Conservation (phyloP, 1,140 invertebrate genomes). For the Bombus sylvicola region DNA sequence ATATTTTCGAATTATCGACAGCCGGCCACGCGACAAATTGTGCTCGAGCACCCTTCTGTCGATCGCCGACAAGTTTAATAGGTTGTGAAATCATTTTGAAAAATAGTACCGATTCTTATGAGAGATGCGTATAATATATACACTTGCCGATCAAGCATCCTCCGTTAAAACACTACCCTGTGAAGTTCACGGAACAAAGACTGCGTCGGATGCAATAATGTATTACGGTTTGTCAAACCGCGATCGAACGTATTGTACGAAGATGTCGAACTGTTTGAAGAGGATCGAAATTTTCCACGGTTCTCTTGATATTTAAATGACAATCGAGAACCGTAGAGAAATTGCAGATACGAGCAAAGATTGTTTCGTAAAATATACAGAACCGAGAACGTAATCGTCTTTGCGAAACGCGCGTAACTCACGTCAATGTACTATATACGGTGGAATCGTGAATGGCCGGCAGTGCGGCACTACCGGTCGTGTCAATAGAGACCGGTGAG, state of each 20-base stretch:
- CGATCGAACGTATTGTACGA: neutral
- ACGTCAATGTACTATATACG: neutral
- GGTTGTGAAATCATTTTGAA: slow-evolving; percentile 69
- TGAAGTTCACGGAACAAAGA: neutral
- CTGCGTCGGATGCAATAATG: neutral
- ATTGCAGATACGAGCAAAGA: neutral
- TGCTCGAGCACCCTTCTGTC: slow-evolving; percentile 47
- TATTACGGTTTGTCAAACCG: neutral
- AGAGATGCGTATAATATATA: slow-evolving; percentile 27
- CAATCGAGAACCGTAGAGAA: neutral
- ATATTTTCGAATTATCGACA: slow-evolving; percentile 72
- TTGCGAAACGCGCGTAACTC: neutral
- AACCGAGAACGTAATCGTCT: slow-evolving; percentile 5
- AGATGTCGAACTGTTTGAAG: neutral
- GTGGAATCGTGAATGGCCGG: neutral
- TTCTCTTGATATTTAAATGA: neutral
- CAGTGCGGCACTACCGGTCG: neutral
- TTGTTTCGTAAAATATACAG: neutral
- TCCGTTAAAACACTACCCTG: neutral
- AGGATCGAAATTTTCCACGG: neutral
- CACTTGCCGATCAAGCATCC: slow-evolving; percentile 23
- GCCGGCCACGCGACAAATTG: slow-evolving; percentile 66
- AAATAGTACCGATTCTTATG: slow-evolving; percentile 56
- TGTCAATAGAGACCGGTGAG: slow-evolving; percentile 45
- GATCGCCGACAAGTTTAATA: slow-evolving; percentile 68